These are phyloP conservation scores for Strigamia crassipes DNA, from an alignment of 2,888 invertebrate genomes.

Conservation along the genomic window DNA sequence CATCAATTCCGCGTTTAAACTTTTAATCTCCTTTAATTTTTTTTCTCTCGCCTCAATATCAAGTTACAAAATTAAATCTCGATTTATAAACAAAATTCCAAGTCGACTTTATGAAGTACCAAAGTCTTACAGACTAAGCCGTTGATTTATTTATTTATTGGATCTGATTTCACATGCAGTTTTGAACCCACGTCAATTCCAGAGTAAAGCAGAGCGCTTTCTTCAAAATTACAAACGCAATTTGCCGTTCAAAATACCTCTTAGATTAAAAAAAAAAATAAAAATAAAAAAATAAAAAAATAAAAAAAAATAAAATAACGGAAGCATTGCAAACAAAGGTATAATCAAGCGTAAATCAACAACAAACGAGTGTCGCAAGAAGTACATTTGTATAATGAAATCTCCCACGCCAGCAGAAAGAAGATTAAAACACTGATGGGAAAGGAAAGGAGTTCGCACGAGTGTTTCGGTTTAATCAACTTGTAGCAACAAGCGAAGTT, in stretches of 20 bases:
- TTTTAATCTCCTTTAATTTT: background rate
- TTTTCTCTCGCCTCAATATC: background rate
- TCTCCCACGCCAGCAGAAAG: background rate
- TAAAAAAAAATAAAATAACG: background rate
- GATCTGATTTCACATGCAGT: background rate
- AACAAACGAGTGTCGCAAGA: background rate
- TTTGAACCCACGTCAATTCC: background rate
- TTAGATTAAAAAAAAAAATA: background rate
- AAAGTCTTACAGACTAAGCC: background rate
- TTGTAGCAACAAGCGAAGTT: slow-evolving; percentile 5
- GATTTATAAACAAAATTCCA: background rate
- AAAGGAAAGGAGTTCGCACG: slow-evolving; percentile 5
- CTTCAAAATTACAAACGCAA: background rate
- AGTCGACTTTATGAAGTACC: background rate
- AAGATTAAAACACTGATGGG: slow-evolving; percentile 28
- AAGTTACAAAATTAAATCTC: background rate
- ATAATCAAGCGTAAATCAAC: background rate
- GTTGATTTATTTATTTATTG: background rate
- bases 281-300: background rate
- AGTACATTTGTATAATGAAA: slow-evolving; percentile 4
- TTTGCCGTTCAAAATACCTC: background rate
- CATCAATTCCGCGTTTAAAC: no score
- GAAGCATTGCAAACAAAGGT: background rate
- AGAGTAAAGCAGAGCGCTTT: background rate
- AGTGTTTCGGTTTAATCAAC: slow-evolving; percentile 29